Base-by-base conservation (phyloP, 2,888 invertebrate genomes). In the Brachycybe producta region DNA sequence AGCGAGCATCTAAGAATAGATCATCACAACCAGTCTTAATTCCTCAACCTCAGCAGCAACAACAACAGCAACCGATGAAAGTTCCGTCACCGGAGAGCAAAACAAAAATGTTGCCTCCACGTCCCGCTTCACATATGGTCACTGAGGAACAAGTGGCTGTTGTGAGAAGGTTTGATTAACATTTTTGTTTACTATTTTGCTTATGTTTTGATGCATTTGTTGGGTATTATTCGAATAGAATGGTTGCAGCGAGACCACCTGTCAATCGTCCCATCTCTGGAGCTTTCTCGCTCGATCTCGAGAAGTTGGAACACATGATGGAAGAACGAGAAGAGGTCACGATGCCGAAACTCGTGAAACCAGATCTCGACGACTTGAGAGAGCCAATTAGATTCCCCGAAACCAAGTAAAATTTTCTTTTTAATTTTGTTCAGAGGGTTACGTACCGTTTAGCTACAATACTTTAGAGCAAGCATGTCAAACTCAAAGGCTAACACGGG, bases 231-330 rank as follows among this genome's bases (percentile, higher is more conserved):
- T n/a, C n/a, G n/a, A n/a, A n/a, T 13, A 50, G 50, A 28, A 13
- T 35, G 35, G 24, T 36, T 4, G 17, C 36, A 2, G 44, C 27
- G n/a, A 24, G 27, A 4, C 24, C 15, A 28, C 48, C 35, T 21
- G 17, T 38, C 7, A 40, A 47, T 11, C 65, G 67, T 24, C 69
- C 75, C 40, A 64, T 76, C 3, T 71, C 76, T 0, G 86, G 86
- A 19, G 84, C 84, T 23, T 88, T 84, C 66, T 77, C 80, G 0
- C 70, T 90, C 42, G 86, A 88, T 65, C 55, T 66, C 35, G 62
- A 64, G 27, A 61, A 52, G 21, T 40, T 54, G 30, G 52, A 54
- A 27, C 17, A 41, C 17, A 42, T 39, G 36, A 32, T 53, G 30
- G 49, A 51, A 24, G 53, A 52, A 34, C 52, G 45, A 24, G 21